Evolutionary conservation across 2,888 invertebrate genomes (phyloP).

Genomic region (Philopedon plagiatum): DNA sequence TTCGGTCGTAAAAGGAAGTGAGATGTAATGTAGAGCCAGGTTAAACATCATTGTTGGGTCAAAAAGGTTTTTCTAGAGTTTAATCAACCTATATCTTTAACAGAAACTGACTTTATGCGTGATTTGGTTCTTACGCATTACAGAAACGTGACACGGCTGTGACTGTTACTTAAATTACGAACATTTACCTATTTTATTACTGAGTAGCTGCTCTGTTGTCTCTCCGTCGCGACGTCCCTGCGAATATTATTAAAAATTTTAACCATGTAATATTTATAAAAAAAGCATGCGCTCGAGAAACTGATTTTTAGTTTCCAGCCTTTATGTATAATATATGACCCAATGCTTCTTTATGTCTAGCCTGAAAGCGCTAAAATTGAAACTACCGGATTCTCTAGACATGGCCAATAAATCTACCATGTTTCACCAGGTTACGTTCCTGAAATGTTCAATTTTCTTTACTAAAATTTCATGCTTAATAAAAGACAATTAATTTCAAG

Average conservation of each 20-base stretch:
- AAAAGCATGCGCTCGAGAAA: background rate
- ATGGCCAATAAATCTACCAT: background rate
- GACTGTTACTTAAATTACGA: no score
- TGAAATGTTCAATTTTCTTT: background rate
- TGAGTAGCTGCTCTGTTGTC: background rate
- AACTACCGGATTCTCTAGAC: background rate
- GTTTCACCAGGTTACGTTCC: background rate
- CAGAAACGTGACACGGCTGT: no score
- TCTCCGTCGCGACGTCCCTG: background rate
- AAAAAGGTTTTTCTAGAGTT: no score
- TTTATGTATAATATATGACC: background rate
- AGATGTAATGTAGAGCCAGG: no score
- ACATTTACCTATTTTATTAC: no score
- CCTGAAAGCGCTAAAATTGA: background rate
- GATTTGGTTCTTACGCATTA: no score
- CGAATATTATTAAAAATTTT: background rate
- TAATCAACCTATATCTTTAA: no score
- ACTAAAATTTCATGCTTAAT: background rate
- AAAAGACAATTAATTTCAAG: background rate
- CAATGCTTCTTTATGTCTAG: background rate
- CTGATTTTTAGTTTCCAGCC: background rate
- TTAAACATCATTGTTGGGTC: no score
- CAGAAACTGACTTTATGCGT: no score
- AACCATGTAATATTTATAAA: background rate
- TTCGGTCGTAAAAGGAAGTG: no score